These are phyloP conservation scores for Andinoacara biseriatus DNA, from an alignment of 2,113 vertebrate genomes.

Conservation along the genomic window DNA sequence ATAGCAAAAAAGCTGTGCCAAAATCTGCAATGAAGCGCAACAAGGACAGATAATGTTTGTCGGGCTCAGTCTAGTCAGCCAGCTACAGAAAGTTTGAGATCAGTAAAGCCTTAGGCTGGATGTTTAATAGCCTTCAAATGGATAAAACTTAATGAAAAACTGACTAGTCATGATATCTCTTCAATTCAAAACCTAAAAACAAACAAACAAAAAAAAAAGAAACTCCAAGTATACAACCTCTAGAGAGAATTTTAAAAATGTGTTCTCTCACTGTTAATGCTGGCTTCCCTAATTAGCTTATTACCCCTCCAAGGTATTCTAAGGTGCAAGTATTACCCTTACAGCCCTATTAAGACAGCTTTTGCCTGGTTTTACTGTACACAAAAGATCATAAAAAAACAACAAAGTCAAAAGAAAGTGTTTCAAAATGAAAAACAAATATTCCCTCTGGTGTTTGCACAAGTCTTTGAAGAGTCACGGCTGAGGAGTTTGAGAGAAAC, in stretches of 20 bases:
- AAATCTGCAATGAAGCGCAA: not conserved
- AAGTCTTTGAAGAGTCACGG: slow-evolving; percentile 34
- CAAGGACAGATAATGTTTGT: not conserved
- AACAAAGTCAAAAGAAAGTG: not conserved
- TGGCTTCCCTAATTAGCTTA: no score
- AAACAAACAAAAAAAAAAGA: not conserved
- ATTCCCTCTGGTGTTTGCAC: slow-evolving; percentile 12
- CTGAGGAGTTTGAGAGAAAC: slow-evolving; percentile 32
- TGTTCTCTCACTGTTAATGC: not conserved
- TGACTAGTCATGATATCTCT: not conserved
- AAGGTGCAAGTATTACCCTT: not conserved
- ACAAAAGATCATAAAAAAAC: slow-evolving; percentile 1
- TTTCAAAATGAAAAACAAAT: not conserved
- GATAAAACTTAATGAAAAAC: not conserved
- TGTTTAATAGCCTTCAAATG: not conserved
- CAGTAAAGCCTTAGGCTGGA: not conserved
- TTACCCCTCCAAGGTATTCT: not conserved
- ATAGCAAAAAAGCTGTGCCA: not conserved
- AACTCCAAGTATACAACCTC: not conserved
- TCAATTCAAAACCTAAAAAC: not conserved
- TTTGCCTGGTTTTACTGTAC: not conserved
- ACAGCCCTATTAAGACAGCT: no score
- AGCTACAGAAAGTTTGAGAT: not conserved
- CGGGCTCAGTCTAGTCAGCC: not conserved
- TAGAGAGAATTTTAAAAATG: not conserved